These are phyloP conservation scores for Cryptomyrus ogoouensis DNA, from an alignment of 2,113 vertebrate genomes.

Conservation along the genomic window DNA sequence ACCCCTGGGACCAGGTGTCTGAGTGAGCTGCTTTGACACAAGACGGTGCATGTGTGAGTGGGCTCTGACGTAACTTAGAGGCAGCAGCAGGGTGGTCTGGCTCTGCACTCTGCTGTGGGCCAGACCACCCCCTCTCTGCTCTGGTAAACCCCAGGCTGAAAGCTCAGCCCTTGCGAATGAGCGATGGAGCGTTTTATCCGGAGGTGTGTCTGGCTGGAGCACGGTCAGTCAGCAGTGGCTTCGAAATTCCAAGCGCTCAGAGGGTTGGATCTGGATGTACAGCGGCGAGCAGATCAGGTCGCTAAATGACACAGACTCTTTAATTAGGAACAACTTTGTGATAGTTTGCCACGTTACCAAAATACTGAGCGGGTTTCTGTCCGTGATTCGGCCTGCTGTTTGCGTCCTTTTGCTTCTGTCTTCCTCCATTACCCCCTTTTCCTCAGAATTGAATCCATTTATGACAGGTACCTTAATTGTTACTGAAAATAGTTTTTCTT, in stretches of 20 bases:
- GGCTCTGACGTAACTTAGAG: background rate
- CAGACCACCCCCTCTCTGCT: background rate
- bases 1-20: background rate
- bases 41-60: background rate
- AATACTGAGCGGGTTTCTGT: constrained; percentile 40
- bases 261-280: constrained; percentile 45
- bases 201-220: background rate
- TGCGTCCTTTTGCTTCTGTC: constrained; percentile 22
- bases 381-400: constrained; percentile 35
- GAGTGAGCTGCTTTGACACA: background rate
- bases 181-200: background rate
- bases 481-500: constrained; percentile 10
- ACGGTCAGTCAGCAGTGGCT: background rate
- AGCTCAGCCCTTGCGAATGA: background rate
- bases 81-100: background rate
- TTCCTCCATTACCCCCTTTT: background rate
- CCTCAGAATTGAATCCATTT: constrained; percentile 11
- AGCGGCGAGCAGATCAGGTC: constrained; percentile 46
- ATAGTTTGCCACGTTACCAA: constrained; percentile 57
- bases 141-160: background rate
- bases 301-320: constrained; percentile 62
- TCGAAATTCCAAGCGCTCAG: background rate
- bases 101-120: background rate
- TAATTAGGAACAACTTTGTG: constrained; percentile 67
- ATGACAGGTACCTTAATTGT: constrained; percentile 3